These are phyloP conservation scores for Habropoda laboriosa DNA, from an alignment of 1,140 invertebrate genomes.

Conservation along the genomic window DNA sequence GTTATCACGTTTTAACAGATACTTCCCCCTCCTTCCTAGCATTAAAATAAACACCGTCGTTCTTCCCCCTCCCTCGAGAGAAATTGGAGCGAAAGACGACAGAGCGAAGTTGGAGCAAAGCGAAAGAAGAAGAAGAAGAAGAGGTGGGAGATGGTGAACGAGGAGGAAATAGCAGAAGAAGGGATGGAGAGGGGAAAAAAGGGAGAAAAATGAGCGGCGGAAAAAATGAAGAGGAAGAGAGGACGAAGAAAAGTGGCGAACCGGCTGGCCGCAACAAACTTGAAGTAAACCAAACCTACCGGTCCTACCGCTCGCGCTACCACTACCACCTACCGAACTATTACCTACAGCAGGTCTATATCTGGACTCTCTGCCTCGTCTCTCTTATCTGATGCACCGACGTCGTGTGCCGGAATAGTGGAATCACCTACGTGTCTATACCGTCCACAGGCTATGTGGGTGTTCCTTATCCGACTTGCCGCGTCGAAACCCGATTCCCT, in stretches of 20 bases:
- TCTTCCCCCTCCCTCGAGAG: no score
- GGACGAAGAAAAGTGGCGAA: conserved; percentile 60
- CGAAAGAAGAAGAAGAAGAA: conserved; percentile 22
- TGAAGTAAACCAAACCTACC: conserved; percentile 70
- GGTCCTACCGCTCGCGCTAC: conserved; percentile 66
- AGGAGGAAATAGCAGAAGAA: conserved; percentile 40
- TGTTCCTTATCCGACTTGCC: conserved; percentile 11
- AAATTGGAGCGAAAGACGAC: conserved; percentile 9
- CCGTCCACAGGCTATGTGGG: conserved; percentile 28
- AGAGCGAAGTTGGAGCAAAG: background rate
- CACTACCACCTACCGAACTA: conserved; percentile 62
- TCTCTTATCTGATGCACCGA: conserved; percentile 44
- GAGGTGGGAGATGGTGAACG: conserved; percentile 49
- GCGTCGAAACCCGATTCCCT: background rate
- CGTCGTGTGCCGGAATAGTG: conserved; percentile 43
- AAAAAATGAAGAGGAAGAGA: conserved; percentile 42
- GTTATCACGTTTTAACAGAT: conserved; percentile 21
- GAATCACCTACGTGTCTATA: conserved; percentile 46
- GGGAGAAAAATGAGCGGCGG: conserved; percentile 18
- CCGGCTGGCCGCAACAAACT: conserved; percentile 61
- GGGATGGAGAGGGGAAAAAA: conserved; percentile 31
- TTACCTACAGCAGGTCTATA: conserved; percentile 58
- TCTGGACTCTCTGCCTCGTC: conserved; percentile 50
- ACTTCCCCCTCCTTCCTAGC: conserved; percentile 12
- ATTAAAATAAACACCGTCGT: conserved; percentile 55